Percentiles rank a stretch among this genome's conserved stretches.
Conservation (phyloP, 2,797 vertebrate species). For the Phrynocephalus vlangalii region DNA sequence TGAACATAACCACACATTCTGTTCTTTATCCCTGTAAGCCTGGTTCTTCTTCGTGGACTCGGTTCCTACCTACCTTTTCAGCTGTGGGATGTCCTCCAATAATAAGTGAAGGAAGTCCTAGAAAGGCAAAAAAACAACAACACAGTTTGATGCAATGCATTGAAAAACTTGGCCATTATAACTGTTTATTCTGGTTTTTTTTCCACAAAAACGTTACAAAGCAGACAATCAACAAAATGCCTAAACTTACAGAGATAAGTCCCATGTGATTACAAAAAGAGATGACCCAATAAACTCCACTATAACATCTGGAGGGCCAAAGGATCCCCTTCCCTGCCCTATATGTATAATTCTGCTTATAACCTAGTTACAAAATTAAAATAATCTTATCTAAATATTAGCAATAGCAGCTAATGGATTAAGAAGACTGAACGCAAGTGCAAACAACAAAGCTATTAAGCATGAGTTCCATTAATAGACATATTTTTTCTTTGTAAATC, state of each 20-base stretch:
- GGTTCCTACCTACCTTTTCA: slow-evolving; percentile 82
- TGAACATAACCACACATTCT: neutral
- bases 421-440: neutral
- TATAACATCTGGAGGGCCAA: too few relatives aligned
- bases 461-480: neutral
- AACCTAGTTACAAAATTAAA: neutral
- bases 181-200: slow-evolving; percentile 7
- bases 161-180: slow-evolving; percentile 40
- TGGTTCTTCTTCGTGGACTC: neutral
- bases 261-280: neutral
- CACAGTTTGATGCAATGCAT: slow-evolving; percentile 8
- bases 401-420: neutral
- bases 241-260: neutral
- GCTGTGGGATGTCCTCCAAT: slow-evolving; percentile 86
- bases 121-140: slow-evolving; percentile 67
- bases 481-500: neutral
- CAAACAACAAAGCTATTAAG: neutral
- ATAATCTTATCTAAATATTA: neutral
- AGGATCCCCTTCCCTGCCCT: too few relatives aligned
- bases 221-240: neutral
- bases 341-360: neutral
- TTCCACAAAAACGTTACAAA: neutral
- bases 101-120: slow-evolving; percentile 95
- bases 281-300: neutral
- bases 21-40: slow-evolving; percentile 23